A percentile compares a stretch with the other conserved stretches of the same genome.
These are phyloP conservation scores for Cyclargus thomasi DNA, from an alignment of 1,140 invertebrate genomes.

Conservation along the genomic window DNA sequence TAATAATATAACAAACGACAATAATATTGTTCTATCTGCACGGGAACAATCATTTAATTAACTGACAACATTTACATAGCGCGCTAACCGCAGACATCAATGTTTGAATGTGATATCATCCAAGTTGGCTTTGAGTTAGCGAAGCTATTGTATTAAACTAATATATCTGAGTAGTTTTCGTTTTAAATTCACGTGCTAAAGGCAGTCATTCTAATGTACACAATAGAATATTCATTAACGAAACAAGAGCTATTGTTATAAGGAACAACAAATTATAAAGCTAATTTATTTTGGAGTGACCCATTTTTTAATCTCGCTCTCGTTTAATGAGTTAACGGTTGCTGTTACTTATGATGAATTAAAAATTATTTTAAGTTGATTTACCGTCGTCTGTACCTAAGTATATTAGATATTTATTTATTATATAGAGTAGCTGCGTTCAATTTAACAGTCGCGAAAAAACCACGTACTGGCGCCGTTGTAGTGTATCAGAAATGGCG, in stretches of 20 bases:
- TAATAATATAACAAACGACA: background rate
- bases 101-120: conserved; percentile 11
- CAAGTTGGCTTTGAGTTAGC: background rate
- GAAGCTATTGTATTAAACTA: conserved; percentile 4
- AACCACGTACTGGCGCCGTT: too few species aligned
- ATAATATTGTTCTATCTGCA: background rate
- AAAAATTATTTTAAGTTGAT: too few species aligned
- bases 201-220: background rate
- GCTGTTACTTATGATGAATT: too few species aligned
- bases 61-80: conserved; percentile 3
- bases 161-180: conserved; percentile 1
- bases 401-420: too few species aligned
- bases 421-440: too few species aligned
- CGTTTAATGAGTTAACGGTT: background rate
- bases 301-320: background rate
- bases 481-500: too few species aligned
- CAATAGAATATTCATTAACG: background rate
- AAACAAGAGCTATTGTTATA: background rate
- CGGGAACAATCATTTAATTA: conserved; percentile 6
- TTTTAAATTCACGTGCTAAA: background rate
- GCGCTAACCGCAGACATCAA: conserved; percentile 7
- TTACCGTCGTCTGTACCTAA: too few species aligned
- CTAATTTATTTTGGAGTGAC: background rate
- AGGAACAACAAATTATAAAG: background rate
- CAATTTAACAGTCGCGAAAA: too few species aligned